Conservation (phyloP, 2,797 vertebrate species). For the Brachymystax lenok region DNA sequence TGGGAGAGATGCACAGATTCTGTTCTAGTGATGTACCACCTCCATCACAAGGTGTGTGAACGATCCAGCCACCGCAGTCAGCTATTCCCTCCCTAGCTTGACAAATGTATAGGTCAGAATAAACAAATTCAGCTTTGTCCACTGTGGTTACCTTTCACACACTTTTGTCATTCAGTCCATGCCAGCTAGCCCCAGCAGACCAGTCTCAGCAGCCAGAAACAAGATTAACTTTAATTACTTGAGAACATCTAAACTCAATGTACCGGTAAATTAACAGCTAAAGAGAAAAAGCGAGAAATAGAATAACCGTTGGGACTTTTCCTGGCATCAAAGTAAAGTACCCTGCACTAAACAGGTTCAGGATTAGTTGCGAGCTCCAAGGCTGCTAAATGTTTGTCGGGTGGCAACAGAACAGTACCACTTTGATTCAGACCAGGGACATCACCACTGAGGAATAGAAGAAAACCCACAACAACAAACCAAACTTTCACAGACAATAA, state of each 20-base stretch:
- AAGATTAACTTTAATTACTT: slow-evolving; percentile 47
- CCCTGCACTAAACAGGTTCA: slow-evolving; percentile 49
- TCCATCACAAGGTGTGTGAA: slow-evolving; percentile 12
- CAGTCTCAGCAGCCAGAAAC: slow-evolving; percentile 13
- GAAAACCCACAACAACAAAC: not conserved
- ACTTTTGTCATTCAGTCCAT: slow-evolving; percentile 24
- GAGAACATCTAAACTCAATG: slow-evolving; percentile 30
- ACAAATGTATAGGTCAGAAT: slow-evolving; percentile 40
- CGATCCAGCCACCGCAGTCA: slow-evolving; percentile 41
- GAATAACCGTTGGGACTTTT: slow-evolving; percentile 13
- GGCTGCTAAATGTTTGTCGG: slow-evolving; percentile 44
- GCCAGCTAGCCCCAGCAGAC: slow-evolving; percentile 44
- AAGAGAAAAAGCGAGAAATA: slow-evolving; percentile 47
- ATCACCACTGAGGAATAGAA: not conserved
- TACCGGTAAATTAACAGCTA: slow-evolving; percentile 48
- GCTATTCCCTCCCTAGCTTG: slow-evolving; percentile 1
- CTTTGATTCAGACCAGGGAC: not conserved
- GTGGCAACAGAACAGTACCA: slow-evolving; percentile 35
- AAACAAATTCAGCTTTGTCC: not conserved
- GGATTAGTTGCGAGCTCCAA: slow-evolving; percentile 53
- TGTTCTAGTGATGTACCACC: slow-evolving; percentile 50
- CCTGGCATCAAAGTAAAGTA: slow-evolving; percentile 13
- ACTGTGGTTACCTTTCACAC: slow-evolving; percentile 28
- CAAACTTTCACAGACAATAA: not conserved
- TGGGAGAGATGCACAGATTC: slow-evolving; percentile 43